Percentiles rank a stretch among this genome's conserved stretches.
These are phyloP conservation scores for Erythrocebus patas DNA, from an alignment of 2,113 vertebrate species.

Conservation along the genomic window DNA sequence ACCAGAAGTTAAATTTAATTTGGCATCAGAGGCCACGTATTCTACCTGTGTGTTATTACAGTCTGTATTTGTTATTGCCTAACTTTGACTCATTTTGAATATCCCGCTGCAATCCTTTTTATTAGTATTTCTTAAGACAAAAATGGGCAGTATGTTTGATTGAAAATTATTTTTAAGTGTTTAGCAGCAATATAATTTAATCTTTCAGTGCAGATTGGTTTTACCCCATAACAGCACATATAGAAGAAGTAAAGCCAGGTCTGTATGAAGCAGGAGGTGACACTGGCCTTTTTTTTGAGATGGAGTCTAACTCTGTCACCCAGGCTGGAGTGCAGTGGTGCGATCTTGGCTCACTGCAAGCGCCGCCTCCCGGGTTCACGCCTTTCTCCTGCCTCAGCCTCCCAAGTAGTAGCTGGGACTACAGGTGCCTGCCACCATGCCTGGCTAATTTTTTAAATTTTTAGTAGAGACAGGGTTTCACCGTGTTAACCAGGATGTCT, in stretches of 20 bases:
- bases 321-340: too few relatives aligned
- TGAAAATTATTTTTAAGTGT: not conserved
- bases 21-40: not conserved
- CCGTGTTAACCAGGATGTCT: too few relatives aligned
- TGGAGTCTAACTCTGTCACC: too few relatives aligned
- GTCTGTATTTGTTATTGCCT: not conserved
- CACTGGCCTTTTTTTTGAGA: not conserved
- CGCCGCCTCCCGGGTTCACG: too few relatives aligned
- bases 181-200: not conserved
- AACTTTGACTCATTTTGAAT: not conserved
- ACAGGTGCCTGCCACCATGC: too few relatives aligned
- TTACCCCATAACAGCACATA: not conserved
- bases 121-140: slow-evolving; percentile 8
- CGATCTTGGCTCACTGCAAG: too few relatives aligned
- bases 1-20: slow-evolving; percentile 18
- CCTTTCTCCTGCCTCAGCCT: too few relatives aligned
- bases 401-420: too few relatives aligned
- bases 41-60: not conserved
- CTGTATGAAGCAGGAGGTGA: not conserved
- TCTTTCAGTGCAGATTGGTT: not conserved
- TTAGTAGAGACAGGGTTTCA: too few relatives aligned
- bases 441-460: too few relatives aligned
- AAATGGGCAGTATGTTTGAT: not conserved
- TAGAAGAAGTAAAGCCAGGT: not conserved
- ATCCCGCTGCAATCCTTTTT: not conserved